Base-by-base conservation (phyloP, 2,888 invertebrate genomes). In the Cactoblastis cactorum region DNA sequence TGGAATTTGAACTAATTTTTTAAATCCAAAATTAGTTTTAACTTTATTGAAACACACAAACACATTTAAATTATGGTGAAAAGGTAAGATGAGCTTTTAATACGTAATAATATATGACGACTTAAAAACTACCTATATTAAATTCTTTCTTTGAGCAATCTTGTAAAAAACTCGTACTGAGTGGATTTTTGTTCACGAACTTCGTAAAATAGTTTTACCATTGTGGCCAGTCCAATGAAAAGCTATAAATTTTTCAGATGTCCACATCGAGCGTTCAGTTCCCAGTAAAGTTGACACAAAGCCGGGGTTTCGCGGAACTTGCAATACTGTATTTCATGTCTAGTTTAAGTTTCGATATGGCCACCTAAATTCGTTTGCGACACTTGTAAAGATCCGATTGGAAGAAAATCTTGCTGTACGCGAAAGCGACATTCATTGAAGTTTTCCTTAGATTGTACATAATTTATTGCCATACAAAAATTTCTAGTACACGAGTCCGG, bases 181-280 rank as follows among this genome's bases (percentile, higher is more conserved):
- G n/a, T n/a, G n/a, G n/a, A n/a, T n/a, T n/a, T n/a, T n/a, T n/a
- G n/a, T 32, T 17, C 17, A 4, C 46, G 5, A 24, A 11, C 19
- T 35, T 8, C 6, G 14, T 19, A 9, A 35, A 15, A 35, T 35
- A 47, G 35, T 35, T 22, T 47, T 22, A 37, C 12, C 14, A 45
- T 1, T 11, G 18, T 0, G 14, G 1, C 35, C 2, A 12, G 35
- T 46, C 19, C 15, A 15, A 15, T 15, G 47, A 5, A 35, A 12
- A 14, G 47, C 47, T 47, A 47, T 47, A 47, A 47, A 47, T 47
- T 47, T 47, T 47, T 47, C 47, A 47, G 24, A 14, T 37, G 19
- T 14, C 22, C 19, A 34, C 19, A 6, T 11, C n/a, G 22, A 14
- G 11, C 15, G 35, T 22, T 37, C 37, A 35, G 47, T 37, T 15